Conservation (phyloP, 2,797 vertebrate genomes). For the Adrianichthys oophorus region DNA sequence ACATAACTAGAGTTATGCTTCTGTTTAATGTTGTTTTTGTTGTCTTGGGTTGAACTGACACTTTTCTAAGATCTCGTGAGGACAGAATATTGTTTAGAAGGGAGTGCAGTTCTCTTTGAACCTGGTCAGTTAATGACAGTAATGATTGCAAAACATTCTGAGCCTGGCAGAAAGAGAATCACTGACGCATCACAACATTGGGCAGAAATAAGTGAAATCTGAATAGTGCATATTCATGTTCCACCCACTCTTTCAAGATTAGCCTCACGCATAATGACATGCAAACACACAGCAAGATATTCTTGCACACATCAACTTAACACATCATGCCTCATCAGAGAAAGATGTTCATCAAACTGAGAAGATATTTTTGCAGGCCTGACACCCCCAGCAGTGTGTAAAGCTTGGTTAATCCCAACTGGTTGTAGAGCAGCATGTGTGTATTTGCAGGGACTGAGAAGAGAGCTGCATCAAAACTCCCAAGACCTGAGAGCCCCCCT, state of each 20-base stretch:
- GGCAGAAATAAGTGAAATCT: slow-evolving; percentile 43
- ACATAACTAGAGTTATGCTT: too few species aligned
- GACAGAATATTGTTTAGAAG: too few species aligned
- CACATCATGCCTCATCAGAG: slow-evolving; percentile 19
- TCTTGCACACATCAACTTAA: slow-evolving; percentile 20
- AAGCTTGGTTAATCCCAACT: slow-evolving; percentile 20
- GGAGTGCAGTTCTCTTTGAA: slow-evolving; percentile 10
- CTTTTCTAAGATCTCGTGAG: too few species aligned
- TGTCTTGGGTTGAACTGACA: too few species aligned
- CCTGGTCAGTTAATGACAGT: slow-evolving; percentile 55
- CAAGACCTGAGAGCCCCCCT: background rate
- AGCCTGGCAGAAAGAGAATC: slow-evolving; percentile 43
- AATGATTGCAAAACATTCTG: slow-evolving; percentile 54
- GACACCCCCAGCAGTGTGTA: slow-evolving; percentile 26
- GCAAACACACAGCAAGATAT: slow-evolving; percentile 21
- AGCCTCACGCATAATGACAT: slow-evolving; percentile 16
- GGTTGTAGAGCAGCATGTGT: slow-evolving; percentile 10
- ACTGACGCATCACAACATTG: slow-evolving; percentile 44
- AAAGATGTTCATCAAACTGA: slow-evolving; percentile 32
- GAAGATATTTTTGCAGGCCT: slow-evolving; percentile 18
- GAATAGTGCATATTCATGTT: slow-evolving; percentile 23
- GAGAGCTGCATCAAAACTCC: slow-evolving; percentile 4
- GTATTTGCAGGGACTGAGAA: slow-evolving; percentile 11
- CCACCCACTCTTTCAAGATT: background rate
- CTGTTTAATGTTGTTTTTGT: too few species aligned